A percentile compares a stretch with the other conserved stretches of the same genome.
Conservation (phyloP, 2,888 invertebrate genomes). For the Meteorus cinctellus region DNA sequence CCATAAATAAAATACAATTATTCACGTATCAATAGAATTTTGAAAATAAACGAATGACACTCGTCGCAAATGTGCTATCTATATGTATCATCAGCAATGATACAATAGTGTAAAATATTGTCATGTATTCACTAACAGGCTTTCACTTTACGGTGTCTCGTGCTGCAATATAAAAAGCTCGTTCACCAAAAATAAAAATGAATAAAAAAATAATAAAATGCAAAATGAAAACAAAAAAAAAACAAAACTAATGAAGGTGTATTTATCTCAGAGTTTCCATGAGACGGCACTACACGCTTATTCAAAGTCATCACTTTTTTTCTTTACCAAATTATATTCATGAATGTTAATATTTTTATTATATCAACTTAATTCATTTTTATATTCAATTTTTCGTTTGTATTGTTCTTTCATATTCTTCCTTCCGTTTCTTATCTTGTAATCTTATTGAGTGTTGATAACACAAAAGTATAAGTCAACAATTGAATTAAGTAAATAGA, state of each 20-base stretch:
- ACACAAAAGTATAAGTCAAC: background rate
- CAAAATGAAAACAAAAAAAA: slow-evolving; percentile 9
- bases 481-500: slow-evolving; percentile 14
- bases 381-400: background rate
- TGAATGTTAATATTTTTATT: background rate
- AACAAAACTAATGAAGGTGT: slow-evolving; percentile 2
- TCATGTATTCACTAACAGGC: slow-evolving; percentile 4
- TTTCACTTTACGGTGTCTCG: background rate
- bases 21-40: slow-evolving; percentile 12
- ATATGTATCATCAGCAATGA: slow-evolving; percentile 8
- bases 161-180: slow-evolving; percentile 6
- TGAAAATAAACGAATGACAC: background rate
- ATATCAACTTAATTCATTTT: slow-evolving; percentile 6
- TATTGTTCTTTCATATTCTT: background rate
- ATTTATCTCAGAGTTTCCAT: slow-evolving; percentile 30
- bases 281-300: slow-evolving; percentile 33
- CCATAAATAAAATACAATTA: slow-evolving; percentile 11
- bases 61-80: slow-evolving; percentile 7
- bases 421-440: background rate
- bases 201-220: slow-evolving; percentile 1
- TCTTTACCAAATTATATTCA: background rate
- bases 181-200: background rate
- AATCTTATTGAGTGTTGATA: background rate
- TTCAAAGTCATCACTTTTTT: background rate
- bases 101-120: slow-evolving; percentile 11